Base-by-base conservation (phyloP, 2,797 vertebrate species). In the Girardinus metallicus region DNA sequence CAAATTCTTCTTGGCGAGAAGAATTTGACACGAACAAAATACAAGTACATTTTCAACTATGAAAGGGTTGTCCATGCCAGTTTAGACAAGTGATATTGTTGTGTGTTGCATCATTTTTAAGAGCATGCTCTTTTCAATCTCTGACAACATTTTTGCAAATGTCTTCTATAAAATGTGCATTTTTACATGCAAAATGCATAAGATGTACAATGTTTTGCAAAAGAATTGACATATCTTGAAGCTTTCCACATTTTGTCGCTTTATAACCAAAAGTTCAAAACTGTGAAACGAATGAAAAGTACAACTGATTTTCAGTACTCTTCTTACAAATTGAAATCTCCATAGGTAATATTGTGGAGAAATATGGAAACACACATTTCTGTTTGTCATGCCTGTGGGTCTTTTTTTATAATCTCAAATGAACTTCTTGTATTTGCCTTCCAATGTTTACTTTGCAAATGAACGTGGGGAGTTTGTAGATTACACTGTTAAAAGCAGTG, bases 1-100 rank as follows among this genome's bases (percentile, higher is more conserved):
- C 75, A 55, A 39, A 39, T 66, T 75, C 66, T 36, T 76, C 47
- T 46, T 60, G 53, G 70, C 68, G 29, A 36, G 15, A n/a, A n/a
- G n/a, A n/a, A n/a, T n/a, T n/a, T 21, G 18, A 23, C 7, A 66
- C 8, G 3, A 66, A 6, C 62, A 36, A 1, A 39, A 64, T 10
- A 39, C 8, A 39, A 8, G 62, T 23, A 66, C 1, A 66, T 21
- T 18, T 60, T 39, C 3, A 11, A 66, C 62, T 66, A 11, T 31
- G 16, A 36, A 7, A 7, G 31, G 31, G 31, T 36, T 18, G 29
- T 13, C 15, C 7, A 36, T 64, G 16, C 60, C 31, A 31, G 34
- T n/a, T 51, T 23, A 51, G 34, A 36, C 34, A 66, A 11, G 18
- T 66, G 34, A 39, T 18, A 66, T 23, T 41, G 10, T 68, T 0